Conservation (phyloP, 2,888 invertebrate species). For the Brachycybe producta region DNA sequence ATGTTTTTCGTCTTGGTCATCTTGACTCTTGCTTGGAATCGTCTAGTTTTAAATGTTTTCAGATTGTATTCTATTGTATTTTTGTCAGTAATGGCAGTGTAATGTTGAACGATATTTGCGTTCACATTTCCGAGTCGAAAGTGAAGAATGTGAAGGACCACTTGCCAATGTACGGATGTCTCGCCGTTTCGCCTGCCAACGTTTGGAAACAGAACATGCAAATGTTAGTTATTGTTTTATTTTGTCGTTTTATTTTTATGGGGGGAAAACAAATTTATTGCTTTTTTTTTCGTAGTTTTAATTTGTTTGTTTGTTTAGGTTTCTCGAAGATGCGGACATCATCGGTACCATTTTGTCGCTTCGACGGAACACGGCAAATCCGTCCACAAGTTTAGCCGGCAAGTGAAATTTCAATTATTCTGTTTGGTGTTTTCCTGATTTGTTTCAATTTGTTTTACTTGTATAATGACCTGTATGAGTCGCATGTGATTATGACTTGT, state of each 20-base stretch:
- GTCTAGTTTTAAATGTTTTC: too few species aligned
- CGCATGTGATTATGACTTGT: too few species aligned
- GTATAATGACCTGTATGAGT: too few species aligned
- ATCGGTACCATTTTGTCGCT: constrained; percentile 51
- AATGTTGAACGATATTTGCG: constrained; percentile 65
- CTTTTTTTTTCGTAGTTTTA: neutral
- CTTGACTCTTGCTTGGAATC: too few species aligned
- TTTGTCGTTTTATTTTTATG: neutral
- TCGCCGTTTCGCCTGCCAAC: constrained; percentile 83
- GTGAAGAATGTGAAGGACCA: constrained; percentile 44
- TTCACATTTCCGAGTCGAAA: constrained; percentile 57
- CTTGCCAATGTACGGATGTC: constrained; percentile 82
- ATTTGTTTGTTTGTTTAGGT: constrained; percentile 38
- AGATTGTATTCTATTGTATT: too few species aligned
- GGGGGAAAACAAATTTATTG: neutral
- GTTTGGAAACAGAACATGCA: constrained; percentile 78
- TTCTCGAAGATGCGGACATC: constrained; percentile 63
- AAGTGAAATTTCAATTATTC: neutral
- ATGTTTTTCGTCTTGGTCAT: too few species aligned
- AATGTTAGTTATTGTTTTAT: constrained; percentile 24
- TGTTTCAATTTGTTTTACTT: neutral
- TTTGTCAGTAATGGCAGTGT: constrained; percentile 33
- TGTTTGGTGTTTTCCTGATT: neutral
- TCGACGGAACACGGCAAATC: constrained; percentile 9
- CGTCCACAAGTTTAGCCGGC: neutral